Percentiles rank a stretch among this genome's conserved stretches.
Evolutionary conservation across 2,113 vertebrate species (phyloP).

Genomic region (Brachirus orientalis): DNA sequence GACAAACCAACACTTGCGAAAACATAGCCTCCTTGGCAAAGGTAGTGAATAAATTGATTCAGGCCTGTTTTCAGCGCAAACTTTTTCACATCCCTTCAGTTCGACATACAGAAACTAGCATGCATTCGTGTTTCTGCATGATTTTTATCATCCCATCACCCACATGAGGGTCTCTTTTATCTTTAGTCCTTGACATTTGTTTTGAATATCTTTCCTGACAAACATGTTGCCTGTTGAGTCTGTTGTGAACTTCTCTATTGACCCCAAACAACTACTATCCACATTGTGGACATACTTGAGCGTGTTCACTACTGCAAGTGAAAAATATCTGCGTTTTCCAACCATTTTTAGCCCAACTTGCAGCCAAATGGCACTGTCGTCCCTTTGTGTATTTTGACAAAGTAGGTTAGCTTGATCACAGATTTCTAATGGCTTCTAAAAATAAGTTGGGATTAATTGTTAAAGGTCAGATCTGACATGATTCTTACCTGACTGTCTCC

Average conservation of each 20-base stretch:
- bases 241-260: background rate
- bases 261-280: slow-evolving; percentile 3
- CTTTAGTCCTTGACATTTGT: slow-evolving; percentile 13
- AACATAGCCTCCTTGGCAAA: too few relatives aligned
- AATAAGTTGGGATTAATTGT: slow-evolving; percentile 80
- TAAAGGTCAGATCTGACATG: slow-evolving; percentile 80
- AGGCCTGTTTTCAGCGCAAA: too few relatives aligned
- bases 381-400: slow-evolving; percentile 46
- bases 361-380: slow-evolving; percentile 19
- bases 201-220: slow-evolving; percentile 43
- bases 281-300: too few relatives aligned
- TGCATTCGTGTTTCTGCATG: too few relatives aligned
- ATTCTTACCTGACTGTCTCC: slow-evolving; percentile 75
- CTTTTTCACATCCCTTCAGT: too few relatives aligned
- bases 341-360: too few relatives aligned
- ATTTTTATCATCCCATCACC: slow-evolving; percentile 33
- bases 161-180: slow-evolving; percentile 32
- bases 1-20: too few relatives aligned
- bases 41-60: too few relatives aligned
- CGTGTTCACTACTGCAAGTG: too few relatives aligned
- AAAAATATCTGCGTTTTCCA: background rate
- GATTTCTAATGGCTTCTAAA: slow-evolving; percentile 71
- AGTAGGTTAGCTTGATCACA: slow-evolving; percentile 70
- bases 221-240: slow-evolving; percentile 23
- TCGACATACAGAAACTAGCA: too few relatives aligned